These are phyloP conservation scores for Ciconia maguari DNA, from an alignment of 2,113 vertebrate species.

Conservation along the genomic window DNA sequence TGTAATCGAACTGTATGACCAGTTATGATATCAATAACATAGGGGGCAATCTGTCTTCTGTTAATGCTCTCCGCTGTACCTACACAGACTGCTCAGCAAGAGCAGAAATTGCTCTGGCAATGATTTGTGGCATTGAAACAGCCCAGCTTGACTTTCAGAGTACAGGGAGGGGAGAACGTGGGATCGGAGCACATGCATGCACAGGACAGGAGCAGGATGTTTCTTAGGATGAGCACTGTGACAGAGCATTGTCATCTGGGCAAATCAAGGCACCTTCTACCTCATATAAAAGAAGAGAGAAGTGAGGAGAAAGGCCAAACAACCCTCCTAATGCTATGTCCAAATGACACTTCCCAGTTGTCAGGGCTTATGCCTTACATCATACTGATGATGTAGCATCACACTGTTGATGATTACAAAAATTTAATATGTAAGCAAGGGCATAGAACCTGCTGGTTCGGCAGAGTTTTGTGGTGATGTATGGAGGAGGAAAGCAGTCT, in stretches of 20 bases:
- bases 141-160: not conserved
- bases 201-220: not conserved
- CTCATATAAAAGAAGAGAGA: not conserved
- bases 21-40: not conserved
- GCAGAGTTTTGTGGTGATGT: not conserved
- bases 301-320: not conserved
- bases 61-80: not conserved
- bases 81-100: not conserved
- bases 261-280: not conserved
- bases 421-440: not conserved
- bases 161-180: not conserved
- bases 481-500: not conserved
- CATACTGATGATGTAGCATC: not conserved
- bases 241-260: not conserved
- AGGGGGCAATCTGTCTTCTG: not conserved
- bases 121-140: not conserved
- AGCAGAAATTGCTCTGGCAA: not conserved
- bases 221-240: not conserved
- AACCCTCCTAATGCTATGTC: not conserved
- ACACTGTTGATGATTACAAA: not conserved
- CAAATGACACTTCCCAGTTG: not conserved
- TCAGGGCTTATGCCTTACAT: not conserved
- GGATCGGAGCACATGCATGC: no score
- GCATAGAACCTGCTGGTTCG: not conserved
- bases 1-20: not conserved